Percentiles rank a stretch among this genome's conserved stretches.
Evolutionary conservation across 2,113 vertebrate genomes (phyloP).

Genomic region (Euleptes europaea): DNA sequence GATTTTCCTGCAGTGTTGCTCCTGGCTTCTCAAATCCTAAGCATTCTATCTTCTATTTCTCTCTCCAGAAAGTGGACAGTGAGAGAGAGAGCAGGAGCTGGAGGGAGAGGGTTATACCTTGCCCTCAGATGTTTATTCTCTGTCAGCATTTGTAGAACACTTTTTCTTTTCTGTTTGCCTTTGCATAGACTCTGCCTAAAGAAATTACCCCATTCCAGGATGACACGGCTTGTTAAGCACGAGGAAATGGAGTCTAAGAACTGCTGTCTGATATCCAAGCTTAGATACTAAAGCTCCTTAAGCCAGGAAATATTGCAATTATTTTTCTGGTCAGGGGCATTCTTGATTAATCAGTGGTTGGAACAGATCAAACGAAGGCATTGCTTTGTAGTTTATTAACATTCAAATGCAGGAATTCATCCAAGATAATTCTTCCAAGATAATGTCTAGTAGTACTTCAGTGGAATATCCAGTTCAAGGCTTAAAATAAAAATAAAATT

Average conservation of each 20-base stretch:
- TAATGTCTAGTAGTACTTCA: too few species aligned
- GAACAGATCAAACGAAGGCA: too few species aligned
- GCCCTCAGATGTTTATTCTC: neutral
- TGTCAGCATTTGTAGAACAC: neutral
- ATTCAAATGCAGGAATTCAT: too few species aligned
- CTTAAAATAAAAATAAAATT: too few species aligned
- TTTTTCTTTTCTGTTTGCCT: neutral
- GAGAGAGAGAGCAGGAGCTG: neutral
- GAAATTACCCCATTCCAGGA: neutral
- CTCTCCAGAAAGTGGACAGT: neutral
- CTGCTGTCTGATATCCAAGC: neutral
- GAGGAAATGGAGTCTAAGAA: neutral
- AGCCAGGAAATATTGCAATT: neutral
- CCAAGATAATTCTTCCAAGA: too few species aligned
- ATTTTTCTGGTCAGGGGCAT: neutral
- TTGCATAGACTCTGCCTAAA: neutral
- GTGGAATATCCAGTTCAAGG: too few species aligned
- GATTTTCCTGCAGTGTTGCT: neutral
- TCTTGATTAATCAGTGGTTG: neutral
- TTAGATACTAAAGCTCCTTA: neutral
- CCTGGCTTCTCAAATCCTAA: neutral
- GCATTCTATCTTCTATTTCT: neutral
- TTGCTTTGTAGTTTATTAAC: too few species aligned
- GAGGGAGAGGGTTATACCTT: neutral
- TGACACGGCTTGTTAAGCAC: neutral